Evolutionary conservation across 2,113 vertebrate species (phyloP).

Genomic region (Egretta garzetta): DNA sequence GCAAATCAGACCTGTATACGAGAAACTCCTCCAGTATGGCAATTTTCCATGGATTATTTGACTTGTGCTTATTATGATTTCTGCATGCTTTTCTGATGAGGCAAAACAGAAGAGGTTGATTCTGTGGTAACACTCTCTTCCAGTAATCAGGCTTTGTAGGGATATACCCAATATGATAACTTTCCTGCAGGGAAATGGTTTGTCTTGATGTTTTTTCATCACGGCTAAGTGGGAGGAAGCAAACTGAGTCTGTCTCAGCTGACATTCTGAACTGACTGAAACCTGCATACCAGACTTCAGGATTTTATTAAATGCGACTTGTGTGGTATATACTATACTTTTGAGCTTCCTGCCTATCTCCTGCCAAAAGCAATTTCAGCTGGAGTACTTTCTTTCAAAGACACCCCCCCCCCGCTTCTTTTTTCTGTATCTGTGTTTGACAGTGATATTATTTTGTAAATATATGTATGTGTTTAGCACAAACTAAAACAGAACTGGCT

Average conservation of each 20-base stretch:
- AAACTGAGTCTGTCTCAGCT: neutral
- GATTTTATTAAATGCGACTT: slow-evolving; percentile 31
- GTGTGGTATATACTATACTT: neutral
- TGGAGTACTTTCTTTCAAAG: neutral
- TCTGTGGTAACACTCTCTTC: neutral
- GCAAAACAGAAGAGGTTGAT: neutral
- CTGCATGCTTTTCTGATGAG: neutral
- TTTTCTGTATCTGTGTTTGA: neutral
- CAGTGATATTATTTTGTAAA: slow-evolving; percentile 5
- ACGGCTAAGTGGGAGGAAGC: neutral
- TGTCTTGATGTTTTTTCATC: neutral
- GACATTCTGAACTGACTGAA: neutral
- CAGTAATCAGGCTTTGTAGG: neutral
- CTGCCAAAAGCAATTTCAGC: slow-evolving; percentile 17
- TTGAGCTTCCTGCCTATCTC: neutral
- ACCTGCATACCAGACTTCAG: neutral
- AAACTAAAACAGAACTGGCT: neutral
- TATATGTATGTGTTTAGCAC: neutral
- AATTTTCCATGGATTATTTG: neutral
- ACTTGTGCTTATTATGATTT: neutral
- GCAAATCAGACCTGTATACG: neutral
- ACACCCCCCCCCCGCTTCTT: neutral
- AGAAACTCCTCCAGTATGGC: neutral
- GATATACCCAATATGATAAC: neutral
- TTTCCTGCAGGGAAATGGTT: neutral